phyloP scores from a whole-genome alignment of 2,888 invertebrate species.

The Drosophila subquinaria region DNA sequence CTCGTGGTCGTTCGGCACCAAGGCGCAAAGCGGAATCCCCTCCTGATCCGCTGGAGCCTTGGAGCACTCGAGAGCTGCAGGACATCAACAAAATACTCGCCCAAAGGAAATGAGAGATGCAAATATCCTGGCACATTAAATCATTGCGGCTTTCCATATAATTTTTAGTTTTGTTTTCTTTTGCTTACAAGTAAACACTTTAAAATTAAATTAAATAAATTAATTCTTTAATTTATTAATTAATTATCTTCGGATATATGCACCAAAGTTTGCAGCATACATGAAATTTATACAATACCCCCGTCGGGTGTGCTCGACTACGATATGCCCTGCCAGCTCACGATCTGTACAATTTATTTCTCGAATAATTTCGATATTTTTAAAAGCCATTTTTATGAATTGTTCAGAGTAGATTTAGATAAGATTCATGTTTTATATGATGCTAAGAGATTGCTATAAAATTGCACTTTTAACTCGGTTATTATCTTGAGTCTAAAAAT shows the following conservation, averaged over 20 bases:
- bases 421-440: no score
- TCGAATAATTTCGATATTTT: background rate
- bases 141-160: background rate
- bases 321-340: background rate
- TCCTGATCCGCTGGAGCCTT: conserved; percentile 90
- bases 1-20: conserved; percentile 78
- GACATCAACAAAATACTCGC: conserved; percentile 89
- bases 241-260: conserved; percentile 17
- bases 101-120: conserved; percentile 56
- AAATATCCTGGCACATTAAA: background rate
- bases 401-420: no score
- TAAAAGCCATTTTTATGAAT: no score
- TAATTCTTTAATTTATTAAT: conserved; percentile 8
- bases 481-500: background rate
- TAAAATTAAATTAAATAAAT: conserved; percentile 2
- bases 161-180: background rate
- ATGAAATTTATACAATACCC: background rate
- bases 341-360: background rate
- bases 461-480: background rate
- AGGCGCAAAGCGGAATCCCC: conserved; percentile 83
- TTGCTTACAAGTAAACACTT: conserved; percentile 14
- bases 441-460: no score
- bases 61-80: conserved; percentile 90
- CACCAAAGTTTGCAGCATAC: conserved; percentile 15
- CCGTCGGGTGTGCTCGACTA: background rate